Evolutionary conservation across 2,888 invertebrate species (phyloP), one percentile per base, ranked within the genome.

Genomic region (Lasioglossum zephyrum): DNA sequence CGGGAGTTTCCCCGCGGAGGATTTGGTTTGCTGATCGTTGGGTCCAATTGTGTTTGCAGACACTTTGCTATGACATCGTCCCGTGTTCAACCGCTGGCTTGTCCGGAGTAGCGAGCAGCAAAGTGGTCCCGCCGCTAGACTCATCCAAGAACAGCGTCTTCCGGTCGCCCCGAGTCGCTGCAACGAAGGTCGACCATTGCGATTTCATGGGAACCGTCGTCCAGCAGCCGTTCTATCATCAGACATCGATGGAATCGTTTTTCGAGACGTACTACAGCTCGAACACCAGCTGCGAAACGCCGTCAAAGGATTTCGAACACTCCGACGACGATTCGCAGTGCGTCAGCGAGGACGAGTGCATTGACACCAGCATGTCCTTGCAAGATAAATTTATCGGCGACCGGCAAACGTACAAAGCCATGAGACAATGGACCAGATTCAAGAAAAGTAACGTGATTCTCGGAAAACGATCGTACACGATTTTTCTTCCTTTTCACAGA

Each of bases 361-460:
- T 74, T 5, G 77, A 87, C 53, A n/a, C 74, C 6, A 26, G 82
- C 11, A 74, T 83, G 22, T 47, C 53, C 39, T 63, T 77, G 13
- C 83, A 89, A 36, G 84, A 86, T 41, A 90, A 88, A 78, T 60
- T 76, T 18, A 18, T 79, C 6, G 84, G 86, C 41, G 92, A 91
- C 13, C 92, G 88, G 77, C 88, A 90, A 31, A 92, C 85, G 57
- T 95, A 94, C 78, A 93, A 91, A 79, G 79, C 90, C 9, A 91
- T 94, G 79, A 88, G 95, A n/a, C 91, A 86, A 36, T 94, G 94
- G 94, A 92, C 86, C 81, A 88, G 81, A 60, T 9, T 93, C 5
- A 90, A 81, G 8, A 88, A 87, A 90, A 92, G 94, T 94, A 86
- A 73, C 63, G 4, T 0, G 26, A 26, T 60, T 31, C 31, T 31